A percentile compares a stretch with the other conserved stretches of the same genome.
phyloP scores from a whole-genome alignment of 2,113 vertebrate genomes.

The Nyctereutes procyonoides region DNA sequence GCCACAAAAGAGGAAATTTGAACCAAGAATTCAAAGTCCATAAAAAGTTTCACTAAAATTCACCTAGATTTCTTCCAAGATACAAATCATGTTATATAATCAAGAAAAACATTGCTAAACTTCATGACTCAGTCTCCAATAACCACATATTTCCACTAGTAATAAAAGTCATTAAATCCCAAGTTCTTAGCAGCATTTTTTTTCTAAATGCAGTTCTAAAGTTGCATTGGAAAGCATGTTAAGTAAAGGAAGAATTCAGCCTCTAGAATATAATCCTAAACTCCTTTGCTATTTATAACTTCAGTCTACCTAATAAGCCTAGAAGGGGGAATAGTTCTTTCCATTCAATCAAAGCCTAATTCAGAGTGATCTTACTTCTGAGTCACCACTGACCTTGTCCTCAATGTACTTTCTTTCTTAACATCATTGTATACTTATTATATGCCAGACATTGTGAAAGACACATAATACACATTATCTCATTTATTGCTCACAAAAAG shows the following conservation, averaged over 20 bases:
- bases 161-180: neutral
- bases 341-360: neutral
- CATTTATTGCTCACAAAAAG: conserved; percentile 19
- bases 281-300: neutral
- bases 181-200: neutral
- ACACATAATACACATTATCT: neutral
- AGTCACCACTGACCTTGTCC: neutral
- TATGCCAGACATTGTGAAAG: neutral
- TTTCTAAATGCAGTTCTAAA: neutral
- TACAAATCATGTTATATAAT: conserved; percentile 13
- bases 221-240: neutral
- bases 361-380: neutral
- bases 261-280: neutral
- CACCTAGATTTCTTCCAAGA: neutral
- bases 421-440: neutral
- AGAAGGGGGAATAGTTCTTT: neutral
- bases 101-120: conserved; percentile 19
- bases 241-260: neutral
- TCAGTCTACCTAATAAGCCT: neutral
- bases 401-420: neutral
- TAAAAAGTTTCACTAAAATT: neutral
- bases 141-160: neutral
- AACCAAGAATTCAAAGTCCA: conserved; percentile 8
- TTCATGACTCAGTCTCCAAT: neutral
- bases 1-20: neutral